phyloP scores from a whole-genome alignment of 2,113 vertebrate genomes.

The Labeo catla region DNA sequence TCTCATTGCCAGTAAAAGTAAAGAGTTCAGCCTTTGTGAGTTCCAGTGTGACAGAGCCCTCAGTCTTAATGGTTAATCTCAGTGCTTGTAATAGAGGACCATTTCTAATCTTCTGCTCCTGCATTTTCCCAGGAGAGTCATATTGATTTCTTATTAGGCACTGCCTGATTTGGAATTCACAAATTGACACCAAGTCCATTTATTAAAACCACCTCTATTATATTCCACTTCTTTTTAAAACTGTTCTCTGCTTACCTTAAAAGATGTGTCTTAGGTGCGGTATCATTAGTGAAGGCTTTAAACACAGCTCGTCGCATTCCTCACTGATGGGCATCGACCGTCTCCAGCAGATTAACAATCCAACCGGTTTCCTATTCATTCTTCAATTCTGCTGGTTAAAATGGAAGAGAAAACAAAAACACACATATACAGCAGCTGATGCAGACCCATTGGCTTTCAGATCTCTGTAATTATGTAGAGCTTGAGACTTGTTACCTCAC shows the following conservation, averaged over 20 bases:
- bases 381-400: background rate
- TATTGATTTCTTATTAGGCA: conserved; percentile 31
- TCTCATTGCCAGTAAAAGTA: background rate
- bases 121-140: conserved; percentile 11
- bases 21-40: background rate
- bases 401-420: conserved; percentile 18
- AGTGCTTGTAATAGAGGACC: background rate
- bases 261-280: background rate
- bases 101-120: conserved; percentile 31
- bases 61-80: background rate
- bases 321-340: background rate
- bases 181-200: background rate
- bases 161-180: background rate
- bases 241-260: conserved; percentile 31
- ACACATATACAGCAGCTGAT: background rate
- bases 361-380: conserved; percentile 15
- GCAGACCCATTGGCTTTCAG: conserved; percentile 1
- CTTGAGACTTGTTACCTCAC: background rate
- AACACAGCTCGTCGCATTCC: background rate
- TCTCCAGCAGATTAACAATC: background rate
- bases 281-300: background rate
- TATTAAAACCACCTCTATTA: background rate
- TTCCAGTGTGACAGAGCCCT: background rate
- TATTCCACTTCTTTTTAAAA: background rate
- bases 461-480: conserved; percentile 27